phyloP scores from a whole-genome alignment of 2,888 invertebrate genomes.

The Lepidocyrtinus sp. region DNA sequence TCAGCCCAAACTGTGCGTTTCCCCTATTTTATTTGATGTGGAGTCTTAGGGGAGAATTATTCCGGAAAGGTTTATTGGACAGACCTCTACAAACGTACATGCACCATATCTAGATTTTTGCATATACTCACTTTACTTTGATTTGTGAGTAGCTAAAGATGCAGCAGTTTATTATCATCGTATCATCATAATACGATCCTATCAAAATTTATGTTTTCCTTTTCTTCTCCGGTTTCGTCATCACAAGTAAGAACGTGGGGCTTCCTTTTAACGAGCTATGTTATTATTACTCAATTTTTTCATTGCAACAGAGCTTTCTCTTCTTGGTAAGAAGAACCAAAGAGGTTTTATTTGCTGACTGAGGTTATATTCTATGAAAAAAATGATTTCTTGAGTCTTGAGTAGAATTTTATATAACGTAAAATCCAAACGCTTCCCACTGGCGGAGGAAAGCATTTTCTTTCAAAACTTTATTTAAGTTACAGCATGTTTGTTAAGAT shows the following conservation, averaged over 20 bases:
- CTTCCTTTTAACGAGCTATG: not conserved
- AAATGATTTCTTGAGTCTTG: not conserved
- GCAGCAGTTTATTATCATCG: not conserved
- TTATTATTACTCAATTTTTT: conserved; percentile 1
- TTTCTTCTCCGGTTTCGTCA: not conserved
- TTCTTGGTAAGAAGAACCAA: not conserved
- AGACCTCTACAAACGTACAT: not conserved
- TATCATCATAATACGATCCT: not conserved
- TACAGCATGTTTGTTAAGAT: not conserved
- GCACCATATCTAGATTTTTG: not conserved
- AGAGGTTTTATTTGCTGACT: not conserved
- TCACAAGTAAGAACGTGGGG: not conserved
- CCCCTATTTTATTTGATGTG: not conserved
- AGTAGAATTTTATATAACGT: not conserved
- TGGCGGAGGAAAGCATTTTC: not conserved
- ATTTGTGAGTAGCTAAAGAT: conserved; percentile 8
- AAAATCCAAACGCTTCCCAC: not conserved
- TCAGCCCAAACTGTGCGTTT: no score
- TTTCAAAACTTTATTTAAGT: conserved; percentile 3
- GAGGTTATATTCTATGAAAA: no score
- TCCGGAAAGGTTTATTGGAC: not conserved
- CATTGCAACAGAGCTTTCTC: not conserved
- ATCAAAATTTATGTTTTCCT: not conserved
- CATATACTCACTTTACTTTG: not conserved
- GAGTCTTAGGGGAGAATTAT: not conserved